Percentiles rank a stretch among this genome's conserved stretches.
Evolutionary conservation across 2,113 vertebrate genomes (phyloP).

Genomic region (Bettongia penicillata): DNA sequence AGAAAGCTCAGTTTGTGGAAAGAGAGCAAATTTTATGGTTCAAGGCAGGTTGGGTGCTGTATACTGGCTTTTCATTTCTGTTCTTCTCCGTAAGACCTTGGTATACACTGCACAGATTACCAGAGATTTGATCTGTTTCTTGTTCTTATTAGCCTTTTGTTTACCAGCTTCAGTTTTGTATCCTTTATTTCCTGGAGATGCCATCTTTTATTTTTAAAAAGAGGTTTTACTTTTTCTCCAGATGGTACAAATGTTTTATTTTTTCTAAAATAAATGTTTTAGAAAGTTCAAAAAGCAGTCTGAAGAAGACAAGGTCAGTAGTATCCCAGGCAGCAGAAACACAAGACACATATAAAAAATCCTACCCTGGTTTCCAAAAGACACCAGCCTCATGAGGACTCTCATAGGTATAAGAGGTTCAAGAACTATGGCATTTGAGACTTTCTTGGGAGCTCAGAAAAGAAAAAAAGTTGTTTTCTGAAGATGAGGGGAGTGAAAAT

Average conservation of each 20-base stretch:
- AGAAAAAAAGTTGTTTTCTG: background rate
- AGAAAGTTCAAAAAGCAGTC: conserved; percentile 12
- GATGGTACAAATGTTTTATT: background rate
- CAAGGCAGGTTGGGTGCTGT: conserved; percentile 6
- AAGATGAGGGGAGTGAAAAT: background rate
- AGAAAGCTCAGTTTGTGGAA: background rate
- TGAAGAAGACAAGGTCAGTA: background rate
- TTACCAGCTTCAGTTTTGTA: background rate
- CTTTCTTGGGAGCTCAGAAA: background rate
- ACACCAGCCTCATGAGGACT: background rate
- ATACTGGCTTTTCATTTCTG: conserved; percentile 27
- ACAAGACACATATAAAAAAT: background rate
- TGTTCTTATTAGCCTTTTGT: conserved; percentile 28
- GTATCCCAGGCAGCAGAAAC: background rate
- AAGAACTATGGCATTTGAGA: background rate
- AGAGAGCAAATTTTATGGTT: background rate
- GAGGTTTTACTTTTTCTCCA: too few relatives aligned
- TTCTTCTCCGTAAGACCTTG: conserved; percentile 26
- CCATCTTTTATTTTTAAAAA: conserved; percentile 26
- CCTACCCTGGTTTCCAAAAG: background rate
- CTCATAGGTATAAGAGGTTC: background rate
- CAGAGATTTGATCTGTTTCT: background rate
- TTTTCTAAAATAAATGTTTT: conserved; percentile 43
- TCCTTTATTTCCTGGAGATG: conserved; percentile 7
- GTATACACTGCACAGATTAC: conserved; percentile 5